Evolutionary conservation across 2,113 vertebrate species (phyloP).

Genomic region (Ceyx margarethae): DNA sequence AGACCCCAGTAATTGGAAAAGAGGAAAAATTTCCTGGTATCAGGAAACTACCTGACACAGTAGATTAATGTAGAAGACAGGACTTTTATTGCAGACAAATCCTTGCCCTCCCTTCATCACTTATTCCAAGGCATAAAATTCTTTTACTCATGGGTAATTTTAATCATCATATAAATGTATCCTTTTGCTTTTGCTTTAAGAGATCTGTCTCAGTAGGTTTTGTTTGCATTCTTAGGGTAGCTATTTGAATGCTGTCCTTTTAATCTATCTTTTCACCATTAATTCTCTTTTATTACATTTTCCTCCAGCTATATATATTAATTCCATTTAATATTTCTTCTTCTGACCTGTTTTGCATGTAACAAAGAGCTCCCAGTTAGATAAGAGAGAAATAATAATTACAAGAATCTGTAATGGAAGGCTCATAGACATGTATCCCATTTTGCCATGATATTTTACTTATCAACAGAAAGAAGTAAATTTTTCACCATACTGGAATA

Average conservation of each 20-base stretch:
- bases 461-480: not conserved
- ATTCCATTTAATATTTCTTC: not conserved
- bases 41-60: too few species aligned
- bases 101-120: too few species aligned
- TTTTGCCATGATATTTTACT: not conserved
- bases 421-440: not conserved
- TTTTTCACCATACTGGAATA: not conserved
- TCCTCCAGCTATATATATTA: not conserved
- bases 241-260: not conserved
- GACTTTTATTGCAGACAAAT: too few species aligned
- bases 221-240: not conserved
- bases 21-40: too few species aligned
- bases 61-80: too few species aligned
- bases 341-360: slow-evolving; percentile 1
- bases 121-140: too few species aligned
- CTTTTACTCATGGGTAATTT: slow-evolving; percentile 8
- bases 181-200: not conserved
- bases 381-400: not conserved
- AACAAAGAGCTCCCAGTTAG: not conserved
- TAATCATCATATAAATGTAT: slow-evolving; percentile 14
- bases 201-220: not conserved
- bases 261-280: not conserved
- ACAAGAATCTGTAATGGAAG: not conserved
- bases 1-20: too few species aligned
- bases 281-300: not conserved